These are phyloP conservation scores for Pseudomyrmex dendroicus DNA, from an alignment of 1,140 invertebrate species.

Conservation along the genomic window DNA sequence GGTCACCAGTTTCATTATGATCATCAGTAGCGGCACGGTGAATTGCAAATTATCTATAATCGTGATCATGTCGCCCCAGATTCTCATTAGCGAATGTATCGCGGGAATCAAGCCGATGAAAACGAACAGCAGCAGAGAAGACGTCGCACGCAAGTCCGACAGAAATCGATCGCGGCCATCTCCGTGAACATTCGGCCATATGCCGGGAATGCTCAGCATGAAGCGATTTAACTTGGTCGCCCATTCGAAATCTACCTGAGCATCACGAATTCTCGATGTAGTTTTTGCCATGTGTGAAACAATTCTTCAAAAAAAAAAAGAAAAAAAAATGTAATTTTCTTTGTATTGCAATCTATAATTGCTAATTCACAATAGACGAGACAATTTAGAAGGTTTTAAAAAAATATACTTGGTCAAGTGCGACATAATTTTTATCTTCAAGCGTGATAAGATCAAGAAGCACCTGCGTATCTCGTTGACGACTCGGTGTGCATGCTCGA, in stretches of 20 bases:
- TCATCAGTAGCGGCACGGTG: background rate
- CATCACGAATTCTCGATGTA: background rate
- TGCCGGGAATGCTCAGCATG: background rate
- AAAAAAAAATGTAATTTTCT: no score
- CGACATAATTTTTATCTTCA: background rate
- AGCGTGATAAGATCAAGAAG: background rate
- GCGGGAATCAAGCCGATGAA: conserved; percentile 1
- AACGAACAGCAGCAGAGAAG: background rate
- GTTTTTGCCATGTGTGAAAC: background rate
- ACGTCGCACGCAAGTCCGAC: conserved; percentile 2
- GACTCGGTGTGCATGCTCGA: background rate
- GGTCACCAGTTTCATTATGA: conserved; percentile 13
- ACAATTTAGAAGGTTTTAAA: background rate
- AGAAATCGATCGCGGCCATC: background rate
- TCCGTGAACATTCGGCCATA: conserved; percentile 10
- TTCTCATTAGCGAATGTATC: background rate
- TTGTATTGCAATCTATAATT: no score
- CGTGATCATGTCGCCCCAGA: conserved; percentile 16
- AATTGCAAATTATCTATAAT: conserved; percentile 17
- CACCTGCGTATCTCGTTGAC: background rate
- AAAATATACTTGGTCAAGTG: background rate
- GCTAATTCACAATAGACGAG: no score
- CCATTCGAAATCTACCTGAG: conserved; percentile 27
- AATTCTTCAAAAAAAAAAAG: no score
- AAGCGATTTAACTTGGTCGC: conserved; percentile 28